Evolutionary conservation across 2,113 vertebrate genomes (phyloP).

Genomic region (Isurus oxyrinchus): DNA sequence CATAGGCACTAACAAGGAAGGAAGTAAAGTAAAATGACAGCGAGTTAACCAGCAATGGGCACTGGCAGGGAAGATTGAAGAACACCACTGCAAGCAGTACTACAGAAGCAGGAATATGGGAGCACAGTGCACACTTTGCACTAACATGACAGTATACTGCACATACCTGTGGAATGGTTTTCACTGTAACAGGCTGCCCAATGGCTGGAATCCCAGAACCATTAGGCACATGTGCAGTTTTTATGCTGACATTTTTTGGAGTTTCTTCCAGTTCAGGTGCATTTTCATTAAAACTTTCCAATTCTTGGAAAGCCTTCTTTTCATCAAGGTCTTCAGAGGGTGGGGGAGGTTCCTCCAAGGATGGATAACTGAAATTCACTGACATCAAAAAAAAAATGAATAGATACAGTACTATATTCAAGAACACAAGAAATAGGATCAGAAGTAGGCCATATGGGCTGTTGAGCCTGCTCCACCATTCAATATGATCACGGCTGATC

Average conservation of each 20-base stretch:
- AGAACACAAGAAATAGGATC: background rate
- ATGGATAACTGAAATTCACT: slow-evolving; percentile 95
- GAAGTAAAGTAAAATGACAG: background rate
- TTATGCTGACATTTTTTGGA: slow-evolving; percentile 45
- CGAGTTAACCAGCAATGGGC: background rate
- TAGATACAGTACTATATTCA: background rate
- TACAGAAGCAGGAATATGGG: background rate
- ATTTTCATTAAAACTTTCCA: slow-evolving; percentile 37
- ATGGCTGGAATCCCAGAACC: slow-evolving; percentile 43
- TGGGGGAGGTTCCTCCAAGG: slow-evolving; percentile 74
- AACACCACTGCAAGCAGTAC: background rate
- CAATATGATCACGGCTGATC: too few species aligned
- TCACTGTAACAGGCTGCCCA: slow-evolving; percentile 55
- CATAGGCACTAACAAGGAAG: background rate
- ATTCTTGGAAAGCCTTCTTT: slow-evolving; percentile 42
- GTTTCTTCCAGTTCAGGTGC: slow-evolving; percentile 52
- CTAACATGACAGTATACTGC: background rate
- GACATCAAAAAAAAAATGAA: slow-evolving; percentile 41
- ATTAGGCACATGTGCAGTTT: slow-evolving; percentile 41
- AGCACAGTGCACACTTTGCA: too few species aligned
- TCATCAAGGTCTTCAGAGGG: slow-evolving; percentile 55
- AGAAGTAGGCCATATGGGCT: too few species aligned
- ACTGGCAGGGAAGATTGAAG: background rate
- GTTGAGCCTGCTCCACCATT: too few species aligned
- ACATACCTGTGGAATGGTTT: slow-evolving; percentile 75